phyloP scores from a whole-genome alignment of 2,797 vertebrate species.

The Liparis tanakae region DNA sequence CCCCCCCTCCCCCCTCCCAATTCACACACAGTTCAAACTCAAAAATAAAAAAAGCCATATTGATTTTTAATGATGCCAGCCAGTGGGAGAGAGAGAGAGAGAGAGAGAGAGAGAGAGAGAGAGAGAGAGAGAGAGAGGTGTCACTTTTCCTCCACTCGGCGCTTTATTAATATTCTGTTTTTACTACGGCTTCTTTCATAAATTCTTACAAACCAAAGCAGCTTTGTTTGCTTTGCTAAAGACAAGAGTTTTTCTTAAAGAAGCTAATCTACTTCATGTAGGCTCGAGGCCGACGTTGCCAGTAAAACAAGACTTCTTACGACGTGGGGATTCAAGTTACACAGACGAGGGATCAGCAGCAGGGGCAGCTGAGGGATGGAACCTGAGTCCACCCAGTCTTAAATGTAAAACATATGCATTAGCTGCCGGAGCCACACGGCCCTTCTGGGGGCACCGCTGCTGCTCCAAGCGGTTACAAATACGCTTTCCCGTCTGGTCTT shows the following conservation, averaged over 20 bases:
- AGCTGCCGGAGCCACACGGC: not conserved
- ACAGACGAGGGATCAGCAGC: not conserved
- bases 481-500: not conserved
- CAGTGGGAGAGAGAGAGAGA: conserved; percentile 38
- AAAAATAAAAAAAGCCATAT: conserved; percentile 83
- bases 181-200: not conserved
- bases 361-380: conserved; percentile 4
- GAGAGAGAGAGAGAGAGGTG: conserved; percentile 19
- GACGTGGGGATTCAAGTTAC: not conserved
- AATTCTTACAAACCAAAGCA: not conserved
- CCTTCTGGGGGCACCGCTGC: not conserved
- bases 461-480: conserved; percentile 1
- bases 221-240: not conserved
- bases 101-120: conserved; percentile 22
- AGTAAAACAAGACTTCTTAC: not conserved
- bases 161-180: conserved; percentile 4
- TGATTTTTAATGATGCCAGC: conserved; percentile 80
- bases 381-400: conserved; percentile 14
- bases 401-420: conserved; percentile 25
- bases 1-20: conserved; percentile 43
- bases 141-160: not conserved
- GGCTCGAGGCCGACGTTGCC: not conserved
- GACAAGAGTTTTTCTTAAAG: not conserved
- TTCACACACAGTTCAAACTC: conserved; percentile 83
- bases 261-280: conserved; percentile 8